phyloP scores from a whole-genome alignment of 1,140 invertebrate species.

The Cotesia chilonis region DNA sequence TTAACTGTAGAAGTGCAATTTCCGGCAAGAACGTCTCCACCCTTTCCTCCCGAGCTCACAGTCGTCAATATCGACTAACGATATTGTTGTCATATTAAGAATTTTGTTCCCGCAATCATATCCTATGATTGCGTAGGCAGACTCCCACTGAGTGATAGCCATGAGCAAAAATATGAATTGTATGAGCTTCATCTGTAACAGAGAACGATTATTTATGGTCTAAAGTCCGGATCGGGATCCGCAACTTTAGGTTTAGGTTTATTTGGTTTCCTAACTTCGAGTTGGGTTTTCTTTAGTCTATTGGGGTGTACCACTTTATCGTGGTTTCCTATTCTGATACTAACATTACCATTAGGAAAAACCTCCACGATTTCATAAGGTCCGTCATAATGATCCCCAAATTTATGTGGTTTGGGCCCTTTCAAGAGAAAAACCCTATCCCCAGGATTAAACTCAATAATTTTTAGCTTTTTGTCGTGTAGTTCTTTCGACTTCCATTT shows the following conservation, averaged over 20 bases:
- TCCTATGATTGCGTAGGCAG: neutral
- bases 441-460: no score
- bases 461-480: no score
- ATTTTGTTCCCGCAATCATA: conserved; percentile 15
- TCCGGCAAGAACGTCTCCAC: neutral
- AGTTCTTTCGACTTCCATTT: no score
- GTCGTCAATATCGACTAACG: conserved; percentile 3
- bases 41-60: neutral
- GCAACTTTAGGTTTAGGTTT: neutral
- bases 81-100: conserved; percentile 14
- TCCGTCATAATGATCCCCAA: conserved; percentile 22
- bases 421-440: no score
- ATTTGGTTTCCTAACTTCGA: neutral
- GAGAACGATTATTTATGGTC: neutral
- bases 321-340: neutral
- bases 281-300: neutral
- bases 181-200: neutral
- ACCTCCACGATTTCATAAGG: conserved; percentile 22
- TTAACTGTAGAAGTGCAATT: neutral
- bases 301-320: neutral
- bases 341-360: conserved; percentile 1
- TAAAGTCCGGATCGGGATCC: conserved; percentile 5
- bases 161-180: neutral
- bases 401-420: no score
- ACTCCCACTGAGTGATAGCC: neutral